A percentile compares a stretch with the other conserved stretches of the same genome.
These are phyloP conservation scores for Harlomillsia oculata DNA, from an alignment of 1,140 invertebrate genomes.

Conservation along the genomic window DNA sequence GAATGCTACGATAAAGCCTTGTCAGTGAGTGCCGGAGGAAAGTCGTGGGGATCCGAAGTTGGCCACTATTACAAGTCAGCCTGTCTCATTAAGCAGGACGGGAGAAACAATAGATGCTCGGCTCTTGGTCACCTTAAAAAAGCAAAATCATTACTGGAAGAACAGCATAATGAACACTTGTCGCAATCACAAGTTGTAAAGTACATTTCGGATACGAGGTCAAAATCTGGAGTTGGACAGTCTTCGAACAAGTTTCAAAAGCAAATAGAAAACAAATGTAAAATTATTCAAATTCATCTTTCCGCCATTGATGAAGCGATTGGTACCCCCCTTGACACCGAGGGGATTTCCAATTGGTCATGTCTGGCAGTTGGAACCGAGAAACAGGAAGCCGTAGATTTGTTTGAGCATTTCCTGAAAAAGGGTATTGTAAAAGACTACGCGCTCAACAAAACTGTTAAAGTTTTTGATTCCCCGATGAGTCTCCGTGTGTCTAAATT, in stretches of 20 bases:
- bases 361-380: no score
- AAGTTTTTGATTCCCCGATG: no score
- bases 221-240: neutral
- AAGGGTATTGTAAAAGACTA: no score
- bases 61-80: neutral
- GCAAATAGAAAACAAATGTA: neutral
- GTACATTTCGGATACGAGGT: neutral
- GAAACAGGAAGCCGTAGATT: no score
- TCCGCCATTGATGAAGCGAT: neutral
- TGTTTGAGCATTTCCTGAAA: no score
- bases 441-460: no score
- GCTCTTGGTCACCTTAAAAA: neutral
- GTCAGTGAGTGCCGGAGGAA: neutral
- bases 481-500: no score
- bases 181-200: neutral
- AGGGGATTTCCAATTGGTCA: no score
- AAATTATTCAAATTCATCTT: neutral
- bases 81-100: neutral
- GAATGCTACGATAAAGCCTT: neutral
- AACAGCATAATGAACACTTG: neutral
- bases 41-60: no score
- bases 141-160: neutral
- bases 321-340: no score
- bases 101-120: neutral
- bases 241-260: neutral